Evolutionary conservation across 2,797 vertebrate genomes (phyloP).

Genomic region (Arvicola amphibius): DNA sequence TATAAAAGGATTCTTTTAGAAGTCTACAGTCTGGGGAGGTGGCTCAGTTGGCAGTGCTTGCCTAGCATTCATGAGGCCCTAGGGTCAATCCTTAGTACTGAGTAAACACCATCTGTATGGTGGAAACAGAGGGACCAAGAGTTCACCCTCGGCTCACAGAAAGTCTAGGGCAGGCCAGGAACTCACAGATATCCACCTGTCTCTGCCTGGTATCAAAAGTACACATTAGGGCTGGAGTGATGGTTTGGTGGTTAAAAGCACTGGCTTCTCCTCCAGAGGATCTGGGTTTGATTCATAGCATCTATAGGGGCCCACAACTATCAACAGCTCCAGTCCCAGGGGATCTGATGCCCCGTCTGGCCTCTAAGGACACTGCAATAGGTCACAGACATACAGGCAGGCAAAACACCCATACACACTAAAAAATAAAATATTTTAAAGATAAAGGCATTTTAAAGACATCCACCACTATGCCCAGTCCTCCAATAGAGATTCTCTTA

Average conservation of each 20-base stretch:
- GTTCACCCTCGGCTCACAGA: neutral
- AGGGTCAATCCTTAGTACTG: neutral
- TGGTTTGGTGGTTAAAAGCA: neutral
- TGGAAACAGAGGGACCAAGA: neutral
- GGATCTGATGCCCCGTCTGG: neutral
- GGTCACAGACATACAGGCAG: neutral
- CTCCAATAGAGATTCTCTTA: neutral
- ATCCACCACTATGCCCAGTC: neutral
- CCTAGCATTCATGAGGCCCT: neutral
- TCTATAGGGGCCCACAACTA: no score
- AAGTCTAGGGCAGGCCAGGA: neutral
- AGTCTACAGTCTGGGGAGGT: neutral
- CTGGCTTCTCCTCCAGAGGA: neutral
- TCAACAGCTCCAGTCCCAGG: neutral
- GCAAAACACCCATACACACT: neutral
- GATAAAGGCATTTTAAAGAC: neutral
- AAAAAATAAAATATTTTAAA: neutral
- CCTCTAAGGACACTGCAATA: neutral
- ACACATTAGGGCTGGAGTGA: neutral
- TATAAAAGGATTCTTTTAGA: neutral
- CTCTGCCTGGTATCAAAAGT: neutral
- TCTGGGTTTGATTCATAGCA: neutral
- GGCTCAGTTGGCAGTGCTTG: neutral
- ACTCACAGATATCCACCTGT: neutral
- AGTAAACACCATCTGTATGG: neutral